Base-by-base conservation (phyloP, 2,888 invertebrate species). In the Caenorhabditis sp. region DNA sequence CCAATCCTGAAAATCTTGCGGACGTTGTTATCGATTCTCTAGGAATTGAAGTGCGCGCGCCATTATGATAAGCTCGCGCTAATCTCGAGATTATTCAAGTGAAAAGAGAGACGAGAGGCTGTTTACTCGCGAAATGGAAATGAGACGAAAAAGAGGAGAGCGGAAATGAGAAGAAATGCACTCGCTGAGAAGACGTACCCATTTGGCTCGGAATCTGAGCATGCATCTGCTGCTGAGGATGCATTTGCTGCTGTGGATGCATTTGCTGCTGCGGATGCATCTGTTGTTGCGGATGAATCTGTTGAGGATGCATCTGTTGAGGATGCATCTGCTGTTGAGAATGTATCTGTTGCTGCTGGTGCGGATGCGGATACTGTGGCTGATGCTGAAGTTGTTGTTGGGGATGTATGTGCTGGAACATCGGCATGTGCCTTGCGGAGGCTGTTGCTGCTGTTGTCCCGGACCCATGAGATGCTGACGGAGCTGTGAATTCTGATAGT, bases 1-100 rank as follows among this genome's bases (percentile, higher is more conserved):
- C 58, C 45, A 77, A 50, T 45, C 46, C 77, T 58, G 76, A 56
- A 72, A 68, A 7, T 1, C 61, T 61, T 17, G 15, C 27, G 24
- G 11, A 27, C 2, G 32, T 66, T 50, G 41, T 48, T 55, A 66
- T 58, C 26, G 39, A 30, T 30, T 32, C 13, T 22, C 4, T 8
- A 22, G 2, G 20, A 41, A n/a, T 15, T 30, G 20, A 41, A 56
- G 30, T 39, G 56, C 30, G 53, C 41, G 17, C 13, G 7, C 20
- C 13, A 15, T 17, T n/a, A n/a, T 45, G 22, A 45, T 62, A 15
- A 30, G 20, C 58, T n/a, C n/a, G n/a, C n/a, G n/a, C n/a, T 53
- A 55, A 65, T 45, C 53, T 41, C 41, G 26, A 35, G 37, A 37
- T 26, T 24, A 55, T 3, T 22, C n/a, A 26, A 3, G 45, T 39